Base-by-base conservation (phyloP, 1,140 invertebrate species). In the Tyrophagus putrescentiae region DNA sequence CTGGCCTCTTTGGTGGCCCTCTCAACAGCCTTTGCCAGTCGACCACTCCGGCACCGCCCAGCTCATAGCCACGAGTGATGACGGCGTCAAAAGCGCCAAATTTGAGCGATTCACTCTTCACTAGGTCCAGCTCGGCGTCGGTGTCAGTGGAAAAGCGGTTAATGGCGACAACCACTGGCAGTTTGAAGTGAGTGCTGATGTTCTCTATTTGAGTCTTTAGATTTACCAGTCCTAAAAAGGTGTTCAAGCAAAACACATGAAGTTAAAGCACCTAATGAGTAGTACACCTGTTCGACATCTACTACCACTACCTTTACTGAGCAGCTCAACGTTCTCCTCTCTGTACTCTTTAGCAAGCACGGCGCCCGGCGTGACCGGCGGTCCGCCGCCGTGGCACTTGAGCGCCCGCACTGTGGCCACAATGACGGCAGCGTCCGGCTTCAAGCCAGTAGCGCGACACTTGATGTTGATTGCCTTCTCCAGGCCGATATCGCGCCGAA, bases 391-490 rank as follows among this genome's bases (percentile, higher is more conserved):
- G 72, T 98, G 95, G 88, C 97, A 95, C 76, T 98, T 99, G 27
- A 98, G 76, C 16, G 95, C 94, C 65, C 94, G 76, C 13, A 98
- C 78, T 0, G 94, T 97, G 0, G 86, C 80, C 4, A 99, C 95
- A 25, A 98, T 74, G 0, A 98, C 92, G 23, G 90, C 84, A 67
- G 84, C 88, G 75, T 87, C 84, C 1, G 95, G 93, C 21, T 77
- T 66, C 36, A 85, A 77, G 0, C 83, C 85, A 4, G 92, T 96
- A 45, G 83, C 82, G 21, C 93, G 82, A 67, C 92, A 97, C 76
- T 98, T 98, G 54, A 98, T 98, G 71, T 98, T 82, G 71, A 96
- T 94, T 75, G 98, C 98, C 72, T 99, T 98, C 75, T 98, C 95
- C 85, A 98, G 91, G 44, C 89, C 94, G 69, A 98, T 96, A 73